Percentiles rank a stretch among this genome's conserved stretches.
phyloP scores from a whole-genome alignment of 1,140 invertebrate species.

The Platorchestia sp. region DNA sequence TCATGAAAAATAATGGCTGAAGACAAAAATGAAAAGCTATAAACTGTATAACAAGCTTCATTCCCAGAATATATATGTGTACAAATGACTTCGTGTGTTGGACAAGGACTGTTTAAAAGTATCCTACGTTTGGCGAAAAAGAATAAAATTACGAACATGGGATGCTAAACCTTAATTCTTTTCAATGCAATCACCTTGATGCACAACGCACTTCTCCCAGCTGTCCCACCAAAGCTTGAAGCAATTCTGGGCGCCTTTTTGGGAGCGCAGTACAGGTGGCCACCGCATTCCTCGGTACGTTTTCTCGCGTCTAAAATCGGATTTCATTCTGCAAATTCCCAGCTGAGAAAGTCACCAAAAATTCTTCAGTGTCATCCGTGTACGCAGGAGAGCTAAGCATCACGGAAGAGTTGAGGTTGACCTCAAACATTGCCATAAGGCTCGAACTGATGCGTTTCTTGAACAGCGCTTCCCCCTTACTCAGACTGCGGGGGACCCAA shows the following conservation, averaged over 20 bases:
- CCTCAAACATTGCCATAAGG: neutral
- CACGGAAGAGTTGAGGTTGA: neutral
- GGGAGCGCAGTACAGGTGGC: neutral
- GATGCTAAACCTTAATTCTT: neutral
- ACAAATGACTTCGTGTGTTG: neutral
- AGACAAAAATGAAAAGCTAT: neutral
- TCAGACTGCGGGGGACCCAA: neutral
- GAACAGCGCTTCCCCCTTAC: too few species aligned
- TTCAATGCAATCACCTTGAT: neutral
- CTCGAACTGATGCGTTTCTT: neutral
- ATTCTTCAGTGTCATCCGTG: neutral
- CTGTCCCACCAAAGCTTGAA: neutral
- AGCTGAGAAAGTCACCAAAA: neutral
- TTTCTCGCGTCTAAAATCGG: neutral
- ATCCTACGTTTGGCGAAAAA: neutral
- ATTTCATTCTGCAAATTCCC: neutral
- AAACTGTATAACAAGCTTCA: neutral
- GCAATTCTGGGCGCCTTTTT: neutral
- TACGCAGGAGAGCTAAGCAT: neutral
- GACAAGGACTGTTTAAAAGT: neutral
- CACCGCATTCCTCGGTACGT: neutral
- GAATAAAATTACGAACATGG: neutral
- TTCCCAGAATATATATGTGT: neutral
- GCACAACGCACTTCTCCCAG: neutral
- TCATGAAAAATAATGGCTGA: neutral